Conservation (phyloP, 1,140 invertebrate species). For the Drosophila auraria region DNA sequence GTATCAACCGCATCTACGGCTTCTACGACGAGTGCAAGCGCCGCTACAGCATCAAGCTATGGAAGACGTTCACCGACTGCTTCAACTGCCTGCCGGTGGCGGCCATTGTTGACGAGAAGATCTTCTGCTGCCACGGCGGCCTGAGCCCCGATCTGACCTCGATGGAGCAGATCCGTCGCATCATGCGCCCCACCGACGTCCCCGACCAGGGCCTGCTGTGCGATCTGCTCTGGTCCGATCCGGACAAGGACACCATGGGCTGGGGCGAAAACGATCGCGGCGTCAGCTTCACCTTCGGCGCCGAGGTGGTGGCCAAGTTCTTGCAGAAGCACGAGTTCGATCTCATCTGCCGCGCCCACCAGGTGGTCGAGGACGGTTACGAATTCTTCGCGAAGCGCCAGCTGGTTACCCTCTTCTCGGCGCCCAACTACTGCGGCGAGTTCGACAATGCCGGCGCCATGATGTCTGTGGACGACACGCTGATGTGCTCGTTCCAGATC, state of each 20-base stretch:
- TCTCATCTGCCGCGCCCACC: conserved; percentile 98
- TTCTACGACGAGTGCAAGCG: conserved; percentile 99
- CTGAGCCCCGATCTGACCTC: conserved; percentile 95
- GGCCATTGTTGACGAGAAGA: conserved; percentile 98
- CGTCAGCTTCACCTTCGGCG: conserved; percentile 98
- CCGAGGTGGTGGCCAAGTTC: conserved; percentile 97
- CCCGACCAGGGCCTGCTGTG: conserved; percentile 97
- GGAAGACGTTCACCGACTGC: conserved; percentile 99
- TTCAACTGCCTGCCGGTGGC: conserved; percentile 99
- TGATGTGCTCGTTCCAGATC: conserved; percentile 99
- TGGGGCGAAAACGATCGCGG: conserved; percentile 99
- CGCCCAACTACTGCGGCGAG: conserved; percentile 99
- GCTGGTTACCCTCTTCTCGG: conserved; percentile 98
- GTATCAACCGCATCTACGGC: conserved; percentile 98
- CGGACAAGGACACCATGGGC: conserved; percentile 95
- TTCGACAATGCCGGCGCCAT: conserved; percentile 99
- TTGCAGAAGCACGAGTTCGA: conserved; percentile 98
- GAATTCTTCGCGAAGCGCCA: conserved; percentile 99
- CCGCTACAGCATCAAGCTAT: conserved; percentile 98
- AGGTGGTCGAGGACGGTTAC: conserved; percentile 99
- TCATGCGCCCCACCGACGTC: conserved; percentile 96
- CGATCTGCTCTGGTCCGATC: conserved; percentile 99
- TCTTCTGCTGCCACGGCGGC: conserved; percentile 98
- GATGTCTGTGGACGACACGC: conserved; percentile 99
- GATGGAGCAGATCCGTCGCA: conserved; percentile 96